A percentile compares a stretch with the other conserved stretches of the same genome.
Conservation (phyloP, 1,140 invertebrate species). For the Solen grandis region DNA sequence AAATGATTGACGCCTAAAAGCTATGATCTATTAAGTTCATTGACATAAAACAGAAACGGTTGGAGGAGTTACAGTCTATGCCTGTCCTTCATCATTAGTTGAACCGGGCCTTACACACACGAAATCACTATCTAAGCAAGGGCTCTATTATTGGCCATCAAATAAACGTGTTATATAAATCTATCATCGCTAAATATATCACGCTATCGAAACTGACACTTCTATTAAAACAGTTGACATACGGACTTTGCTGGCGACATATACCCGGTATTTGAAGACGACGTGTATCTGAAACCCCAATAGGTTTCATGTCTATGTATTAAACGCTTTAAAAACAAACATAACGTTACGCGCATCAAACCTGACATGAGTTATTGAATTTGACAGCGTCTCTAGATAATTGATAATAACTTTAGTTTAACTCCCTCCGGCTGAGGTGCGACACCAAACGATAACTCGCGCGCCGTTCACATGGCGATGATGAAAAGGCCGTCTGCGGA, state of each 20-base stretch:
- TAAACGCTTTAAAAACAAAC: constrained; percentile 45
- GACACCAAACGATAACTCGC: constrained; percentile 5
- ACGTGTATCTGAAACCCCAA: constrained; percentile 25
- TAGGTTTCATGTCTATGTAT: constrained; percentile 17
- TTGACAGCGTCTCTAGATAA: constrained; percentile 35
- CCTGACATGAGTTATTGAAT: constrained; percentile 37
- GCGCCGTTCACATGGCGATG: constrained; percentile 34
- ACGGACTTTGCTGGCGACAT: constrained; percentile 7
- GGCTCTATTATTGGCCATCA: not conserved
- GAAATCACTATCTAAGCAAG: too few species aligned
- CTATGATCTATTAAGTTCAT: too few species aligned
- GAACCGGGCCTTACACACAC: too few species aligned
- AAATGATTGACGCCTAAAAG: too few species aligned
- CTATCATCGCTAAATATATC: not conserved
- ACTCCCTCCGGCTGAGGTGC: constrained; percentile 19
- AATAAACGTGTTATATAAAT: not conserved
- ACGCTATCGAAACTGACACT: constrained; percentile 28
- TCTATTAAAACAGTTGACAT: constrained; percentile 38
- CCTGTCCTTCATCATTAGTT: too few species aligned
- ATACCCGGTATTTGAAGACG: not conserved
- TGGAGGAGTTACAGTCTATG: too few species aligned
- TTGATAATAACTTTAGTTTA: constrained; percentile 31
- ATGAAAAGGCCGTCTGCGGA: constrained; percentile 36
- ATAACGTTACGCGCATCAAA: constrained; percentile 48
- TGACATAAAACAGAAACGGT: too few species aligned